These are phyloP conservation scores for Rhagoletis pomonella DNA, from an alignment of 1,140 invertebrate species.

Conservation along the genomic window DNA sequence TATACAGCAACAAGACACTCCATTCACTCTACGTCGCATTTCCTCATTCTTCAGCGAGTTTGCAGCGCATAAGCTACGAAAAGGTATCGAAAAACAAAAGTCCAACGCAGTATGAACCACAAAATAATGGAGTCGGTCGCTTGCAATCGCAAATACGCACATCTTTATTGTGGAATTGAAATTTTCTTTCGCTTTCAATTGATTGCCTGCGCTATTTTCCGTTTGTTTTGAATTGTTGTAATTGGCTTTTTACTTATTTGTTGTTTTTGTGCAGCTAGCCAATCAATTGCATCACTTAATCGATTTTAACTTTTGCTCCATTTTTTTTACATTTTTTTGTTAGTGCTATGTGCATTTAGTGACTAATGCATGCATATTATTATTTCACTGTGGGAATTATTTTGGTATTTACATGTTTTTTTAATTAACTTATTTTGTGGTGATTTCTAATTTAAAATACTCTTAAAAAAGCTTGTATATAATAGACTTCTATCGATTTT, in stretches of 20 bases:
- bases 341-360: too few species aligned
- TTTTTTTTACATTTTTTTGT: not conserved
- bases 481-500: too few species aligned
- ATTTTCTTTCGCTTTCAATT: slow-evolving; percentile 21
- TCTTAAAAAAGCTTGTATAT: too few species aligned
- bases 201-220: slow-evolving; percentile 27
- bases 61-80: not conserved
- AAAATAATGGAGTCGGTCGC: not conserved
- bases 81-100: not conserved
- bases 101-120: not conserved
- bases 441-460: too few species aligned
- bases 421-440: too few species aligned
- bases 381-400: too few species aligned
- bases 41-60: not conserved
- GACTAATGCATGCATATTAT: too few species aligned
- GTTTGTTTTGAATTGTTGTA: not conserved
- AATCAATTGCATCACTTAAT: slow-evolving; percentile 31
- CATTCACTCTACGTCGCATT: not conserved
- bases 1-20: not conserved
- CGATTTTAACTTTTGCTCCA: slow-evolving; percentile 32
- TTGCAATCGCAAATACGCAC: not conserved
- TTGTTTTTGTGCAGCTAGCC: not conserved
- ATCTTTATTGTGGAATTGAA: not conserved
- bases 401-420: too few species aligned
- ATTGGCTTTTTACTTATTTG: not conserved